These are phyloP conservation scores for Menura novaehollandiae DNA, from an alignment of 2,113 vertebrate genomes.

Conservation along the genomic window DNA sequence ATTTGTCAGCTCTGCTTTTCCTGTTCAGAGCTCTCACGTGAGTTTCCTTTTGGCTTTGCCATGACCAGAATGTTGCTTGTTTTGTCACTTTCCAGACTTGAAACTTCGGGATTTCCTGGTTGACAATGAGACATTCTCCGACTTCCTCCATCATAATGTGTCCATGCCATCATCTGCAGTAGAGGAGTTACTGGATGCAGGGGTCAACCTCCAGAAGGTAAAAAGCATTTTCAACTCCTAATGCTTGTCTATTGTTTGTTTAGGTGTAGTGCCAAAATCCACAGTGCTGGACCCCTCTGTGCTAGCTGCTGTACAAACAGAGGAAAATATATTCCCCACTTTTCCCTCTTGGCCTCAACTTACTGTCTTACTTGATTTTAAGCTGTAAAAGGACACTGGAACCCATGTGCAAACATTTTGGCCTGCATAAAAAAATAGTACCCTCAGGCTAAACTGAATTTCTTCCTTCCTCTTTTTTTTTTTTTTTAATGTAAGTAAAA, in stretches of 20 bases:
- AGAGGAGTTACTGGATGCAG: constrained; percentile 75
- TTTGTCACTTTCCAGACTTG: constrained; percentile 74
- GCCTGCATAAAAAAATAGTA: not conserved
- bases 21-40: not conserved
- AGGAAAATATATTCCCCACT: not conserved
- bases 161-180: constrained; percentile 74
- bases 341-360: not conserved
- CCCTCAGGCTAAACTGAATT: not conserved
- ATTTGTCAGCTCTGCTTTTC: not conserved
- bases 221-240: not conserved
- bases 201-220: constrained; percentile 85
- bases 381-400: not conserved
- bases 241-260: not conserved
- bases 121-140: constrained; percentile 86
- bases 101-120: constrained; percentile 87
- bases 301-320: not conserved
- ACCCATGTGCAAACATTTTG: not conserved
- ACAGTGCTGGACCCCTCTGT: not conserved
- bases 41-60: not conserved
- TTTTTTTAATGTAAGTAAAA: not conserved
- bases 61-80: constrained; percentile 6
- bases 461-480: not conserved
- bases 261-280: not conserved
- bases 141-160: constrained; percentile 80
- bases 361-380: not conserved